Evolutionary conservation across 23 tunicate genomes (phyloP), one percentile per base, ranked within the genome.

Genomic region (Botrylloides violaceus): DNA sequence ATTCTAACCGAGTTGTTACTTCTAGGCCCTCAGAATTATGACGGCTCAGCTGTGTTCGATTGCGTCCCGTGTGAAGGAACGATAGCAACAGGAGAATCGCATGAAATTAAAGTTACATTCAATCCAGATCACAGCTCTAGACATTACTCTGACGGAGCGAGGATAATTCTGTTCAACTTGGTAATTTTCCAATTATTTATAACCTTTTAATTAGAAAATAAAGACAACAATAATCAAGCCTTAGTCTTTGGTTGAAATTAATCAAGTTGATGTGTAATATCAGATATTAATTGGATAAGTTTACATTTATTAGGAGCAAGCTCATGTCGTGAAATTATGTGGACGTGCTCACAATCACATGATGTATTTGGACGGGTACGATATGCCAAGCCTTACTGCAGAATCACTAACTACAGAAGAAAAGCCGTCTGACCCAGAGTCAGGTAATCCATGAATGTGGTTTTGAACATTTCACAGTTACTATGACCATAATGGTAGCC

Each of bases 41-140:
- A 83, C 66, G 97, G 97, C 12, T 36, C 71, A 4, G 61, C 77
- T 47, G 90, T 90, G 30, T 90, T 90, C 43, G 90, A 90, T 55
- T 90, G 97, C 62, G 85, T 83, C 3, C 97, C 97, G 5, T 83
- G 90, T 62, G 82, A 73, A 29, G 97, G 97, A 15, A 70, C 73
- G 19, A 66, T 90, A 22, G 73, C 68, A 18, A 63, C 97, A 4
- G 83, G 76, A 2, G 83, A 79, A 34, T 66, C 82, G 1, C 85
- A 75, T 25, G 82, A 79, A 49, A 79, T 90, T 22, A 47, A 61
- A 12, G 90, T 90, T 58, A 83, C 81, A 15, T 90, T 90, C 62
- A 62, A 70, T 27, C 97, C 97, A 19, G 97, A 90, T 66, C 90
- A 83, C 35, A 75, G 61, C 65, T 78, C 84, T 24, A 39, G 83